Conservation (phyloP, 2,797 vertebrate species). For the Euthynnus affinis region DNA sequence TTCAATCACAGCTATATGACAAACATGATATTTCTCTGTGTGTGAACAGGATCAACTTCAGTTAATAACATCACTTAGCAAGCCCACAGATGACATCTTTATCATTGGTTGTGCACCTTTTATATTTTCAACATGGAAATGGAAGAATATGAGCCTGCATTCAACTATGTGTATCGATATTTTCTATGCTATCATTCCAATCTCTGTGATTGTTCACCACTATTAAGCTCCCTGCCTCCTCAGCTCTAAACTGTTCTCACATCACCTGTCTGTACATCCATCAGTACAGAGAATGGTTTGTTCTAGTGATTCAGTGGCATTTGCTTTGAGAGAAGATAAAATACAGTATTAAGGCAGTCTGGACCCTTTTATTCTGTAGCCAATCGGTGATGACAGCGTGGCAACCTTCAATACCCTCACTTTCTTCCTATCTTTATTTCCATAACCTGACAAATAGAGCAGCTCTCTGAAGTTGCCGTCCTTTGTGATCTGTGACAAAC, state of each 20-base stretch:
- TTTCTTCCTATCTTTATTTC: conserved; percentile 59
- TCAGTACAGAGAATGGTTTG: conserved; percentile 27
- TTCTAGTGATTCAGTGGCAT: conserved; percentile 32
- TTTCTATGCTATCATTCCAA: neutral
- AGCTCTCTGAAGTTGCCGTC: conserved; percentile 63
- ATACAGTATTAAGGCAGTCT: conserved; percentile 32
- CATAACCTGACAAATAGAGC: conserved; percentile 67
- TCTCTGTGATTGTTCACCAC: conserved; percentile 4
- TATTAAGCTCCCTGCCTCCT: conserved; percentile 3
- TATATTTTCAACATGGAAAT: neutral
- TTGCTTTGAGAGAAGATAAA: conserved; percentile 40
- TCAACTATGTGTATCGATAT: neutral
- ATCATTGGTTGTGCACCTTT: neutral
- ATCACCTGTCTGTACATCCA: conserved; percentile 19
- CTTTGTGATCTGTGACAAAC: conserved; percentile 75
- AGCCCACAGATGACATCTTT: neutral
- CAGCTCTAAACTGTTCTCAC: conserved; percentile 29
- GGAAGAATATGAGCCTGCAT: neutral
- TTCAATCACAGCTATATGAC: neutral
- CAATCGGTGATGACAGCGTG: conserved; percentile 39
- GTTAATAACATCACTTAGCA: neutral
- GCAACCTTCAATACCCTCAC: conserved; percentile 58
- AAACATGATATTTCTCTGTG: neutral
- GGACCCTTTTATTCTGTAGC: conserved; percentile 44
- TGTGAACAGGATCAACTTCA: neutral